A percentile compares a stretch with the other conserved stretches of the same genome.
Conservation (phyloP, 1,140 invertebrate genomes). For the Chironomus tepperi region DNA sequence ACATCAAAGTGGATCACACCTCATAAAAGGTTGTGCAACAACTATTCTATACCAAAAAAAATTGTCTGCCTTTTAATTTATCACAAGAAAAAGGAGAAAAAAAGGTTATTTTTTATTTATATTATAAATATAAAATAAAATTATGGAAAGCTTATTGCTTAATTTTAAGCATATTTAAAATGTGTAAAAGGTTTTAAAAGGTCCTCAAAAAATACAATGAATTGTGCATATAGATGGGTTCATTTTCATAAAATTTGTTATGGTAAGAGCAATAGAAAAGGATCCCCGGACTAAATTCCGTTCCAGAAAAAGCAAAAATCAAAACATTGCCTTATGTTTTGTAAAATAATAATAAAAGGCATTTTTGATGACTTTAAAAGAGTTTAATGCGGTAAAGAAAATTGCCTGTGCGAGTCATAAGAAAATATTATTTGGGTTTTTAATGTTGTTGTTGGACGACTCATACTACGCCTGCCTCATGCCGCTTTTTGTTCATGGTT, state of each 20-base stretch:
- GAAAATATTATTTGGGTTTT: not conserved
- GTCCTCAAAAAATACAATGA: conserved; percentile 19
- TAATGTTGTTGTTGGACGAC: not conserved
- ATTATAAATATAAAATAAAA: not conserved
- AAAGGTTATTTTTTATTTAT: conserved; percentile 16
- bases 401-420: conserved; percentile 1
- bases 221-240: conserved; percentile 23
- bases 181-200: conserved; percentile 21
- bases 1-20: no score
- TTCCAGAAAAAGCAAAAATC: conserved; percentile 12
- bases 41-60: not conserved
- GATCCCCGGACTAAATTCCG: not conserved
- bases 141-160: conserved; percentile 20
- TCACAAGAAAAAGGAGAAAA: not conserved
- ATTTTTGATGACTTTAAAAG: conserved; percentile 14
- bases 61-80: conserved; percentile 8
- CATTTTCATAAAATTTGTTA: conserved; percentile 22
- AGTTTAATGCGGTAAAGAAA: conserved; percentile 13
- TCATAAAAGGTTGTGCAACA: no score
- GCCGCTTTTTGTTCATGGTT: not conserved
- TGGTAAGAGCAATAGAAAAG: not conserved
- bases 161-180: conserved; percentile 20
- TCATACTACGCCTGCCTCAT: not conserved
- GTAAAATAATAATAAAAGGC: conserved; percentile 8
- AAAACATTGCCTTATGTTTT: conserved; percentile 5